phyloP scores from a whole-genome alignment of 2,888 invertebrate species.

The Chloromyia formosa region DNA sequence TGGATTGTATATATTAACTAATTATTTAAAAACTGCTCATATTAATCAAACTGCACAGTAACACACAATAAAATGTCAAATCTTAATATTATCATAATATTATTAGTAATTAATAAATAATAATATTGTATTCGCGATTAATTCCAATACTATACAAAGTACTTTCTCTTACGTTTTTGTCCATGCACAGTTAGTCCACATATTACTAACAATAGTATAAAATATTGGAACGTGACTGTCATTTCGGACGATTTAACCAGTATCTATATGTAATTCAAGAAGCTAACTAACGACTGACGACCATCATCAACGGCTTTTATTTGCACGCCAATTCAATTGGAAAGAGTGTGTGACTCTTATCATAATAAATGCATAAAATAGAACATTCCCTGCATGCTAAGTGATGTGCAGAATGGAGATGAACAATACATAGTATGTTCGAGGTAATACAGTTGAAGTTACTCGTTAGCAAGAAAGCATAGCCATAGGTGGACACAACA shows the following conservation, averaged over 20 bases:
- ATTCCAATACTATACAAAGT: not conserved
- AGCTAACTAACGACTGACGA: slow-evolving; percentile 14
- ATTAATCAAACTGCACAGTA: too few relatives aligned
- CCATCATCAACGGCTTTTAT: slow-evolving; percentile 33
- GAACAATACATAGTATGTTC: too few relatives aligned
- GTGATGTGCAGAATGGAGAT: not conserved
- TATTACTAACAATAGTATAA: slow-evolving; percentile 12
- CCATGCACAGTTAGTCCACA: not conserved
- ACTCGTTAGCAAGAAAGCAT: too few relatives aligned
- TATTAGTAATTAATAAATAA: too few relatives aligned
- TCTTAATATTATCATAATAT: too few relatives aligned
- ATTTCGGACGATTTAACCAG: slow-evolving; percentile 11
- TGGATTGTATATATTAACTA: too few relatives aligned
- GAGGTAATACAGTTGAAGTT: too few relatives aligned
- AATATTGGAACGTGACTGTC: slow-evolving; percentile 19
- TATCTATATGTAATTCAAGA: slow-evolving; percentile 4
- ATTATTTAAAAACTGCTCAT: too few relatives aligned
- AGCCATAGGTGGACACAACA: too few relatives aligned
- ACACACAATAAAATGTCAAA: too few relatives aligned
- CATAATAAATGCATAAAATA: slow-evolving; percentile 6
- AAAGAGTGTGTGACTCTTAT: slow-evolving; percentile 8
- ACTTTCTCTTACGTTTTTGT: slow-evolving; percentile 24
- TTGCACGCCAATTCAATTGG: slow-evolving; percentile 30
- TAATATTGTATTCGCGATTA: too few relatives aligned
- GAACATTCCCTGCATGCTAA: slow-evolving; percentile 37